These are phyloP conservation scores for silkworm (Bombyx mori) DNA, from an alignment of 1,140 invertebrate species.

Conservation along the genomic window DNA sequence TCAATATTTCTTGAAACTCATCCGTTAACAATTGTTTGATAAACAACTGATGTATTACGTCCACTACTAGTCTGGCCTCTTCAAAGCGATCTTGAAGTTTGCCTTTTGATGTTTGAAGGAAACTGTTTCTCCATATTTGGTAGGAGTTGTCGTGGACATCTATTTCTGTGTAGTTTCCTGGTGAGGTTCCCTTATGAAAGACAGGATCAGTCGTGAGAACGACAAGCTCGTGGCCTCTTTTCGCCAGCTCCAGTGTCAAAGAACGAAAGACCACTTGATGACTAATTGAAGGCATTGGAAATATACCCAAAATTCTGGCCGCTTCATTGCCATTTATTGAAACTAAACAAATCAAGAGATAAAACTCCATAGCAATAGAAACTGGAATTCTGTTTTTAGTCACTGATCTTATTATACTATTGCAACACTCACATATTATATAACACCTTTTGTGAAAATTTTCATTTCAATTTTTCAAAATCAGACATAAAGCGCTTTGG, in stretches of 20 bases:
- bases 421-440: too few relatives aligned
- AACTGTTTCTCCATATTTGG: not conserved
- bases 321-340: not conserved
- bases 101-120: not conserved
- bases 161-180: conserved; percentile 18
- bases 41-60: conserved; percentile 7
- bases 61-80: not conserved
- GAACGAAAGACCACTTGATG: conserved; percentile 5
- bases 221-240: conserved; percentile 16
- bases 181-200: conserved; percentile 12
- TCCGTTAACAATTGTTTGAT: conserved; percentile 22
- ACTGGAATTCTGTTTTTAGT: too few relatives aligned
- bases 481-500: too few relatives aligned
- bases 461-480: too few relatives aligned
- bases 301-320: conserved; percentile 4
- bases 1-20: conserved; percentile 25
- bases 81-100: not conserved
- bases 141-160: conserved; percentile 25
- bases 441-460: too few relatives aligned
- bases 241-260: conserved; percentile 7
- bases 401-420: too few relatives aligned
- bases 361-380: too few relatives aligned
- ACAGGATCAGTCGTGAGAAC: conserved; percentile 17
- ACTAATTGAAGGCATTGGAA: conserved; percentile 5
- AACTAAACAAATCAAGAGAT: too few relatives aligned